Evolutionary conservation across 2,888 invertebrate species (phyloP), one percentile per base, ranked within the genome.

Genomic region (Ochropacha duplaris): DNA sequence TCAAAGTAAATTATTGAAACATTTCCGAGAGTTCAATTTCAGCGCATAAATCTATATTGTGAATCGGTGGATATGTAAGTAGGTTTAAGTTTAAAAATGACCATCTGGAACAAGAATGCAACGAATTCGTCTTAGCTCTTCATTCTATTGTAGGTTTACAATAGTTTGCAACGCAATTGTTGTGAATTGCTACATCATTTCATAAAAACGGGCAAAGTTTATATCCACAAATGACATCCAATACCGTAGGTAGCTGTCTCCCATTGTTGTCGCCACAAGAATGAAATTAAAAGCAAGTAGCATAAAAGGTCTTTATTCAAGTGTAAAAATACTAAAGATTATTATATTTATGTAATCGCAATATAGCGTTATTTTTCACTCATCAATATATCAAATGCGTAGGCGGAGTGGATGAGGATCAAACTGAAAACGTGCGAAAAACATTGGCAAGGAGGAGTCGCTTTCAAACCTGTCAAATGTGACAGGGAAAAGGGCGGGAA

Each of bases 401-500:
- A 71, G 71, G 76, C 76, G 68, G 73, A 74, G 72, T 71, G 72
- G 74, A 74, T 73, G 75, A 81, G 79, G 77, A 80, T 81, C 77
- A 52, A 52, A 52, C 22, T 31, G 31, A 31, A 34, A 52, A 52
- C 31, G 74, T 73, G 76, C 74, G 71, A 73, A 88, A 90, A 90
- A 89, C 87, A 87, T 85, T 86, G 84, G 81, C 75, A 80, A 84
- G 82, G 85, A 86, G 87, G 88, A 90, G 89, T 88, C 84, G 85
- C 86, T 90, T 90, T 89, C 88, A 87, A 90, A 92, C 79, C 87
- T 92, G 91, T 91, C 92, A 92, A 88, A 91, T 77, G 82, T 88
- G 91, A 90, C 90, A 88, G 88, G 83, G 87, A 92, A 92, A 90
- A 90, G 90, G 92, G 89, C 88, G 90, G 88, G 78, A 87, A 89